Percentiles rank a stretch among this genome's conserved stretches.
Evolutionary conservation across 2,888 invertebrate species (phyloP).

Genomic region (Rhodophaea formosa): DNA sequence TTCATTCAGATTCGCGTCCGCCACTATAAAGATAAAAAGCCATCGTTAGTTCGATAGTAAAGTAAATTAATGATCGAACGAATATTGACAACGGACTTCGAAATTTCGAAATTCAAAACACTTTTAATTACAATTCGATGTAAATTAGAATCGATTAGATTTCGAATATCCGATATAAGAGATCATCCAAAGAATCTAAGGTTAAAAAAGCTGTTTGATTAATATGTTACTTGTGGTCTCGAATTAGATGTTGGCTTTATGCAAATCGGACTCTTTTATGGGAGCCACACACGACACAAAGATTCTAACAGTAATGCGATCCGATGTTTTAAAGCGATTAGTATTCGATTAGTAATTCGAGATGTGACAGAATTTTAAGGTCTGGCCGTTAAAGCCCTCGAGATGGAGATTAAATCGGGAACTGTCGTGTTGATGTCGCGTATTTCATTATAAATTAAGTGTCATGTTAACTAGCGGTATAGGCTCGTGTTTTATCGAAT

Average conservation of each 20-base stretch:
- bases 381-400: constrained; percentile 39
- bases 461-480: constrained; percentile 40
- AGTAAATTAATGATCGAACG: constrained; percentile 33
- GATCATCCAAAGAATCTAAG: constrained; percentile 53
- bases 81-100: constrained; percentile 29
- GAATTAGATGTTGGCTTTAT: constrained; percentile 66
- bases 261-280: constrained; percentile 63
- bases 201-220: constrained; percentile 61
- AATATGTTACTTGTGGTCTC: constrained; percentile 61
- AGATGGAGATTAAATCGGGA: constrained; percentile 39
- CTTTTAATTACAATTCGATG: constrained; percentile 66
- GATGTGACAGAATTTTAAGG: constrained; percentile 51
- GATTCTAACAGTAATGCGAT: constrained; percentile 59
- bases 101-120: constrained; percentile 43
- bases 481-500: neutral
- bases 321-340: constrained; percentile 54
- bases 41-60: constrained; percentile 42
- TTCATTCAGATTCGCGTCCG: constrained; percentile 36
- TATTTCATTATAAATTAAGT: constrained; percentile 56
- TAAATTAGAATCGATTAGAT: constrained; percentile 50
- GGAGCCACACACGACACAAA: constrained; percentile 66
- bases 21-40: constrained; percentile 46
- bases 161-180: constrained; percentile 38
- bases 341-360: constrained; percentile 67
- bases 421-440: constrained; percentile 46